Evolutionary conservation across 2,797 vertebrate genomes (phyloP).

Genomic region (Pantherophis alleghaniensis): DNA sequence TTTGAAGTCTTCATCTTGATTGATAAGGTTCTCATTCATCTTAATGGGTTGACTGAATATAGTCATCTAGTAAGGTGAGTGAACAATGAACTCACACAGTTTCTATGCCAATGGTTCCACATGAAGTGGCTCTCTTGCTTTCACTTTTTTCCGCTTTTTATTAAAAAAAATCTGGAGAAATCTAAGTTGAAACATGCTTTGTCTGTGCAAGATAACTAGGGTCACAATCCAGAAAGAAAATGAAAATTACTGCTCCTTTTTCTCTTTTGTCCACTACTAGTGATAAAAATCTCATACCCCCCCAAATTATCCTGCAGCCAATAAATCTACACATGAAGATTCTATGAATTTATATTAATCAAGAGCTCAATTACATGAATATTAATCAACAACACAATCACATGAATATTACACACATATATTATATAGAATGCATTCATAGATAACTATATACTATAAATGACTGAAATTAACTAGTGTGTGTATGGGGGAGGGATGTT

Average conservation of each 20-base stretch:
- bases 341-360: neutral
- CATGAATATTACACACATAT: neutral
- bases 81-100: slow-evolving; percentile 1
- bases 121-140: neutral
- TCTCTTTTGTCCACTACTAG: neutral
- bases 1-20: neutral
- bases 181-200: neutral
- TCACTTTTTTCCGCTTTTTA: neutral
- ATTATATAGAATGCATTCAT: neutral
- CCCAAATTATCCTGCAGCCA: neutral
- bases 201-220: neutral
- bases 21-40: neutral
- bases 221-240: neutral
- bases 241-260: neutral
- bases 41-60: neutral
- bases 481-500: neutral
- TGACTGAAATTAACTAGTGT: neutral
- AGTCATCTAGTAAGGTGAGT: neutral
- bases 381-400: neutral
- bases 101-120: neutral
- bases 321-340: neutral
- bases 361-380: neutral
- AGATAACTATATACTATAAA: neutral
- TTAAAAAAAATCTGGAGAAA: neutral
- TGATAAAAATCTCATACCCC: neutral